Base-by-base conservation (phyloP, 1,140 invertebrate species). In the Lanistes nyassanus region DNA sequence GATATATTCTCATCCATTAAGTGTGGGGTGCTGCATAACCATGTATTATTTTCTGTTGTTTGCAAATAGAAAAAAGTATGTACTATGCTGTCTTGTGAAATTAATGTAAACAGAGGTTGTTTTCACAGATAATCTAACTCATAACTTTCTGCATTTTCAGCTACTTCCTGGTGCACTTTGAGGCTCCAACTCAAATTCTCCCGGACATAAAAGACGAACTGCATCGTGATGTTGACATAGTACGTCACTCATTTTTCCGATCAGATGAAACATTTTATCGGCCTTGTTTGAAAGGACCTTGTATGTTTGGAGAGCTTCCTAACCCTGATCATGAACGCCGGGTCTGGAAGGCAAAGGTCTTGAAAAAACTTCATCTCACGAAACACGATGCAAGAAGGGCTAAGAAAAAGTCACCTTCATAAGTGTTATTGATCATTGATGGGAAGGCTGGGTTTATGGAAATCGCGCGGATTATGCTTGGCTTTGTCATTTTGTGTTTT, bases 251-350 rank as follows among this genome's bases (percentile, higher is more conserved):
- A 13, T 67, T 80, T 23, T 71, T 76, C 56, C 39, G 39, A 16
- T 42, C 70, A 21, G 77, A 79, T 2, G 58, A 74, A 7, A 67
- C 67, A 26, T 79, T 77, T 65, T 31, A 47, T 31, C 69, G 60
- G 4, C 79, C 81, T 6, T 80, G 79, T 68, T 39, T 75, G 16
- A 56, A 29, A 55, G 70, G 55, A 9, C 75, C 81, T 3, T 82
- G 81, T 75, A 29, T 73, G 31, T 82, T 82, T 77, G 79, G 79
- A 65, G 81, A 82, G 72, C 29, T 80, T 7, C 73, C 74, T 7
- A 82, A 81, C 58, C 81, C 81, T n/a, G 81, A 82, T 65, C 79
- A 80, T 68, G 81, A 82, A 67, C 77, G 72, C 26, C 62, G 81
- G 19, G 29, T 79, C 11, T 82, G 81, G 81, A 74, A 74, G 29